Evolutionary conservation across 2,797 vertebrate species (phyloP).

Genomic region (Dipus sagitta): DNA sequence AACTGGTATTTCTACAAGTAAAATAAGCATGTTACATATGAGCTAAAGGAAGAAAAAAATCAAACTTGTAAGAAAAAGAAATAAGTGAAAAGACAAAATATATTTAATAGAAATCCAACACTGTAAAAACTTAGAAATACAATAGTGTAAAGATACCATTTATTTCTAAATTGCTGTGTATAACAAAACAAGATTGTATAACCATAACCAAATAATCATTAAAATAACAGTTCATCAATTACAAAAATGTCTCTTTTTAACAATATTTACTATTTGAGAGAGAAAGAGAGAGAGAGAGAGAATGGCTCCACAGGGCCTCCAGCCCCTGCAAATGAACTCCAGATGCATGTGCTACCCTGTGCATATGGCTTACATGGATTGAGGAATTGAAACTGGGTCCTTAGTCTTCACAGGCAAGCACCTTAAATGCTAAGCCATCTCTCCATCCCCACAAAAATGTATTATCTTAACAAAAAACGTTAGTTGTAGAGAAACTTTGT

Average conservation of each 20-base stretch:
- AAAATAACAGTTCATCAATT: not conserved
- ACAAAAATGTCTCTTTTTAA: not conserved
- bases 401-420: no score
- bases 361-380: no score
- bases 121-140: no score
- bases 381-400: no score
- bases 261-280: not conserved
- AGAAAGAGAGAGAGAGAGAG: no score
- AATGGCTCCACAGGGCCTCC: no score
- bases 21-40: not conserved
- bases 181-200: no score
- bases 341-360: no score
- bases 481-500: not conserved
- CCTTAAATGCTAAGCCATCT: no score
- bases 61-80: not conserved
- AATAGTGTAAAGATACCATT: not conserved
- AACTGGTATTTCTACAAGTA: conserved; percentile 46
- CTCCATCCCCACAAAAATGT: no score
- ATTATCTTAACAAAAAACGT: not conserved
- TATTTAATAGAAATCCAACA: conserved; percentile 13
- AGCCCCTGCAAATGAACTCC: no score
- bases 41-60: not conserved
- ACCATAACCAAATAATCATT: not conserved
- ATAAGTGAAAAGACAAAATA: not conserved
- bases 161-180: not conserved